A percentile compares a stretch with the other conserved stretches of the same genome.
Conservation (phyloP, 2,888 invertebrate genomes). For the Drosophila picticornis region DNA sequence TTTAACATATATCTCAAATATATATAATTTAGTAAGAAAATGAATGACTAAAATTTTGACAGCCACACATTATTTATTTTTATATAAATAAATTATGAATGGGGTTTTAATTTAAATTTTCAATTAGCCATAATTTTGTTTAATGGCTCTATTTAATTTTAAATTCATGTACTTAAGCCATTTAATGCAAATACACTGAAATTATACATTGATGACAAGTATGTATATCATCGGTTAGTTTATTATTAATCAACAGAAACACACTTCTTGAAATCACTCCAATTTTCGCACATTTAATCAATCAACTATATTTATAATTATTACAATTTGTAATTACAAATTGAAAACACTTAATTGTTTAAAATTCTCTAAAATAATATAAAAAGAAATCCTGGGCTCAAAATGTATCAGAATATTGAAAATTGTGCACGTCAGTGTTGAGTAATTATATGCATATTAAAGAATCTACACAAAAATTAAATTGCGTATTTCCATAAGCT, state of each 20-base stretch:
- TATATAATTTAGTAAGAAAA: slow-evolving; percentile 11
- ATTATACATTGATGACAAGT: not conserved
- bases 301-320: slow-evolving; percentile 21
- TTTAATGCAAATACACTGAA: not conserved
- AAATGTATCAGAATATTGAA: not conserved
- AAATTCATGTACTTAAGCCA: not conserved
- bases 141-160: not conserved
- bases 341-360: not conserved
- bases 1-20: not conserved
- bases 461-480: not conserved
- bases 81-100: slow-evolving; percentile 9
- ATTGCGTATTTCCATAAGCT: not conserved
- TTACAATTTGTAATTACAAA: not conserved
- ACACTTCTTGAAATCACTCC: not conserved
- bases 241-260: slow-evolving; percentile 3
- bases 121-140: not conserved
- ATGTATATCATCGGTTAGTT: not conserved
- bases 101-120: slow-evolving; percentile 4
- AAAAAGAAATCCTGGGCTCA: not conserved
- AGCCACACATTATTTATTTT: not conserved
- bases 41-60: not conserved
- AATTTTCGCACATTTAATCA: slow-evolving; percentile 19
- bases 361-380: not conserved
- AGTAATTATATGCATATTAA: not conserved
- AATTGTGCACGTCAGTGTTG: too few relatives aligned